phyloP scores from a whole-genome alignment of 2,888 invertebrate species.

The Agrochola litura region DNA sequence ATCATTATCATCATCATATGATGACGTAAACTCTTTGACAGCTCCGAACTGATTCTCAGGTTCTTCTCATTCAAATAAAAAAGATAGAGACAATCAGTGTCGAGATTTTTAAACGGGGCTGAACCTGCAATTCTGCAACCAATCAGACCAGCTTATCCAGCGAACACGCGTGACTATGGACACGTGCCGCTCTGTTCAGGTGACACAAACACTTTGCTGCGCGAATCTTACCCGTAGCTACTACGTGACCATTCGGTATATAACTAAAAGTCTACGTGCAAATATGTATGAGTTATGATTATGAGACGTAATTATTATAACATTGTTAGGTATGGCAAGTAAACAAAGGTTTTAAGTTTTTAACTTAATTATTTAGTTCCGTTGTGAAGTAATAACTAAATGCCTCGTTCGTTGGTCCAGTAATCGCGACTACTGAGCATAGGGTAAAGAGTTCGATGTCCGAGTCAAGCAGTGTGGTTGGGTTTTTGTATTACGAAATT shows the following conservation, averaged over 20 bases:
- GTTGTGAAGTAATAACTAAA: neutral
- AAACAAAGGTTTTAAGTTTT: conserved; percentile 19
- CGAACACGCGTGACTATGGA: neutral
- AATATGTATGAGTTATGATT: conserved; percentile 32
- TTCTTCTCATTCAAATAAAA: neutral
- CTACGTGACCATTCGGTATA: conserved; percentile 34
- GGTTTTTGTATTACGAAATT: neutral
- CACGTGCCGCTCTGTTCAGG: conserved; percentile 28
- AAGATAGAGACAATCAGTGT: too few species aligned
- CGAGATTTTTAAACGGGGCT: neutral
- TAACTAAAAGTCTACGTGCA: conserved; percentile 41
- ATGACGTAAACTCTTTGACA: neutral
- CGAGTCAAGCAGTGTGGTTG: too few species aligned
- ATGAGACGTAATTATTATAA: conserved; percentile 18
- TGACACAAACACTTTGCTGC: conserved; percentile 25
- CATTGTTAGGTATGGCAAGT: neutral
- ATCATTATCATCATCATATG: neutral
- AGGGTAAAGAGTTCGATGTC: neutral
- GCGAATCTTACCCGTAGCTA: conserved; percentile 23
- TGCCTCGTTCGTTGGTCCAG: neutral
- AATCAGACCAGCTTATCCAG: neutral
- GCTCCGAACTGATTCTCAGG: neutral
- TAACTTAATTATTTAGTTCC: neutral
- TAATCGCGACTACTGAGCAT: neutral
- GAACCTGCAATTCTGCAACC: neutral